Conservation (phyloP, 2,113 vertebrate genomes). For the Riparia riparia region DNA sequence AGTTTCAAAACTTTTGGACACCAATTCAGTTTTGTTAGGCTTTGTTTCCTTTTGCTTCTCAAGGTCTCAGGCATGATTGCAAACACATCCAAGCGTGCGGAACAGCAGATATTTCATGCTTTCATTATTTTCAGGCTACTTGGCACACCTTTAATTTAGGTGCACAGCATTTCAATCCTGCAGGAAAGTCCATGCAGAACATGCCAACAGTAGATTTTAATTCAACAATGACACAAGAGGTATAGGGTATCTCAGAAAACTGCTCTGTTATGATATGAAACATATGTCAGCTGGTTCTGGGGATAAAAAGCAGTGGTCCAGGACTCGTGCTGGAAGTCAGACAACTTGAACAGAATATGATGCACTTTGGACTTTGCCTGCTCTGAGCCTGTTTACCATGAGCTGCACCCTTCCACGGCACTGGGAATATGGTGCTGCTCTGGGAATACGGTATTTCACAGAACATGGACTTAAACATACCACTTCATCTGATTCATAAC, state of each 20-base stretch:
- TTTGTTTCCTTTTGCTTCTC: background rate
- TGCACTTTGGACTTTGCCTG: background rate
- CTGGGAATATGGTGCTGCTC: background rate
- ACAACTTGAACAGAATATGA: background rate
- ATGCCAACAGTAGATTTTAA: constrained; percentile 6
- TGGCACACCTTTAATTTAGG: constrained; percentile 7
- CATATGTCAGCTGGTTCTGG: background rate
- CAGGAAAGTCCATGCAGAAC: background rate
- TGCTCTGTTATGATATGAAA: background rate
- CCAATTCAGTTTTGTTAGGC: background rate
- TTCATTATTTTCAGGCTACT: background rate
- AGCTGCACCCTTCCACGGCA: background rate
- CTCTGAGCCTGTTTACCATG: background rate
- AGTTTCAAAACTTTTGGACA: background rate
- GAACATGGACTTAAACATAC: background rate
- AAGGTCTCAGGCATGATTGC: background rate
- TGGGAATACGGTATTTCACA: background rate
- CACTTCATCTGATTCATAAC: background rate
- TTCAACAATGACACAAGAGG: background rate
- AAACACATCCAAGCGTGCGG: background rate
- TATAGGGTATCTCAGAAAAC: background rate
- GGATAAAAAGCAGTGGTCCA: background rate
- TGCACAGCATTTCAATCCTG: background rate
- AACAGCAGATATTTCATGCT: background rate
- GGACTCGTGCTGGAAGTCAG: background rate